These are phyloP conservation scores for Scotopteryx bipunctaria DNA, from an alignment of 2,888 invertebrate genomes.

Conservation along the genomic window DNA sequence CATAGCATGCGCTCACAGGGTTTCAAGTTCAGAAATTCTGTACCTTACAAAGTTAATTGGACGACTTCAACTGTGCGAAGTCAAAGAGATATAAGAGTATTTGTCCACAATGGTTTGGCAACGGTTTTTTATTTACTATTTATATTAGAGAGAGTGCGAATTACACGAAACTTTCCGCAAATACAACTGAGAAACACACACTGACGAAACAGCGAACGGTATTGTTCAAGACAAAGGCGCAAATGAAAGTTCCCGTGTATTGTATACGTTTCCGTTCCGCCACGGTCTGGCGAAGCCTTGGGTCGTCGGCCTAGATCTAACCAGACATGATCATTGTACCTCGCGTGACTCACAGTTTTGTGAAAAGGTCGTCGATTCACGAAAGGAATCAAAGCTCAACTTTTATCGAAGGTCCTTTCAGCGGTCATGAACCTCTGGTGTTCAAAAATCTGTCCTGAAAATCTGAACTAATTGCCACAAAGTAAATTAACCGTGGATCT, in stretches of 20 bases:
- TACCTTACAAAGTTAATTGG: too few relatives aligned
- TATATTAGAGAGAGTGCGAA: not conserved
- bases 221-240: conserved; percentile 30
- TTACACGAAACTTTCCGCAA: not conserved
- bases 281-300: conserved; percentile 45
- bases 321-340: conserved; percentile 16
- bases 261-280: conserved; percentile 24
- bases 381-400: too few relatives aligned
- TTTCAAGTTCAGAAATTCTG: too few relatives aligned
- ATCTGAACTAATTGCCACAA: not conserved
- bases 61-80: too few relatives aligned
- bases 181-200: conserved; percentile 8
- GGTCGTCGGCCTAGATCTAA: conserved; percentile 32
- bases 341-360: conserved; percentile 2
- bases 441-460: not conserved
- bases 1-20: too few relatives aligned
- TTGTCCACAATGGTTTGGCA: too few relatives aligned
- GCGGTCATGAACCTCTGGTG: too few relatives aligned
- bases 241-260: conserved; percentile 31
- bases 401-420: not conserved
- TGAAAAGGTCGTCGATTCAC: conserved; percentile 1
- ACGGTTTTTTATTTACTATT: too few relatives aligned
- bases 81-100: too few relatives aligned
- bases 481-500: conserved; percentile 2
- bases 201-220: conserved; percentile 19